These are phyloP conservation scores for Smittia aterrima DNA, from an alignment of 2,888 invertebrate genomes.

Conservation along the genomic window DNA sequence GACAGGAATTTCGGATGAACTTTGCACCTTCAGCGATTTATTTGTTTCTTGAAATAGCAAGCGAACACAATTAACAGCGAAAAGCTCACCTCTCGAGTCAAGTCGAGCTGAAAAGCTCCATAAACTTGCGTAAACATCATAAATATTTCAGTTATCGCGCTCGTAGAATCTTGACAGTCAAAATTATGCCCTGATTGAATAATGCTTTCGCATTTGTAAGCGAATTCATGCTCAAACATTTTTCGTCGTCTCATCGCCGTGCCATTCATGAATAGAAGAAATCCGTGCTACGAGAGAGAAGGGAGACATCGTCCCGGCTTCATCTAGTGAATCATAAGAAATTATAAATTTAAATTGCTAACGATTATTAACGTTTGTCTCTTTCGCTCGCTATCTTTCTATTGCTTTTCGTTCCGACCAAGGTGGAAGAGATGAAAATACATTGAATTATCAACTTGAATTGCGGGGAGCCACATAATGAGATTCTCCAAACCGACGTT, in stretches of 20 bases:
- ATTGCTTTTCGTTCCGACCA: background rate
- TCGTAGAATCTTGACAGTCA: slow-evolving; percentile 36
- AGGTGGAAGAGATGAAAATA: background rate
- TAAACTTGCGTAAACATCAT: slow-evolving; percentile 37
- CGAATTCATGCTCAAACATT: background rate
- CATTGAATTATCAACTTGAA: background rate
- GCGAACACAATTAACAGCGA: background rate
- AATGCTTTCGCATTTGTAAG: slow-evolving; percentile 18
- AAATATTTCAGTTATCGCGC: slow-evolving; percentile 40
- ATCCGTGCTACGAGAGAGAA: no score
- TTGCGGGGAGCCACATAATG: background rate
- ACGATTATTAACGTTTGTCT: background rate
- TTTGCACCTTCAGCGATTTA: background rate
- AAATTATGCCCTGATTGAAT: slow-evolving; percentile 35
- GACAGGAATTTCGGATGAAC: background rate
- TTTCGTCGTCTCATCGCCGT: background rate
- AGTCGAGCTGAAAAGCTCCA: background rate
- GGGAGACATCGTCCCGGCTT: background rate
- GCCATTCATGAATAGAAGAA: background rate
- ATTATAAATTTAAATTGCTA: slow-evolving; percentile 11
- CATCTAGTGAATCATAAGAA: background rate
- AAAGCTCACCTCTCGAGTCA: background rate
- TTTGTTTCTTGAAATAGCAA: background rate
- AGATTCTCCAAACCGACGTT: background rate
- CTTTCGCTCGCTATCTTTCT: background rate